These are phyloP conservation scores for Bettongia penicillata DNA, from an alignment of 2,113 vertebrate genomes.

Conservation along the genomic window DNA sequence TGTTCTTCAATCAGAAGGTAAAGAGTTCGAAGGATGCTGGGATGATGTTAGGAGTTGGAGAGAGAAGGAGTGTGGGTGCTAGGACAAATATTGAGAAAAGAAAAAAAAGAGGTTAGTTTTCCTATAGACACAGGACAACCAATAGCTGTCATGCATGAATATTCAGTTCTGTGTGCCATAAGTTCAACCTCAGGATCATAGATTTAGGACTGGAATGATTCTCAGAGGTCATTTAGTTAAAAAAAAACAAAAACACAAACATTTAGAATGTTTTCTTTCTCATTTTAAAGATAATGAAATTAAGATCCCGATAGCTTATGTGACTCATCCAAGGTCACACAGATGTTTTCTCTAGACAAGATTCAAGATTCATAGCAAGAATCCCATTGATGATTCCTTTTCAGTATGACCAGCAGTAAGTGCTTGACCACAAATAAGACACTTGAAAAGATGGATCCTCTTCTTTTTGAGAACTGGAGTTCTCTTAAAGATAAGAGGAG, in stretches of 20 bases:
- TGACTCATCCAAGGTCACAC: background rate
- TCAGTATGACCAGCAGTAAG: background rate
- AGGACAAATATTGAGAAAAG: background rate
- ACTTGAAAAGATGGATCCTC: background rate
- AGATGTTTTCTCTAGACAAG: background rate
- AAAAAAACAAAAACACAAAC: too few relatives aligned
- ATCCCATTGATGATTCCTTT: background rate
- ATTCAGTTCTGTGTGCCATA: background rate
- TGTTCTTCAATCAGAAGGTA: background rate
- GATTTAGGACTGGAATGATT: background rate
- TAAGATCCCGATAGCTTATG: background rate
- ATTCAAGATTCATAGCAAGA: conserved; percentile 33
- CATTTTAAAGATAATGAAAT: background rate
- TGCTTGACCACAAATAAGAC: background rate
- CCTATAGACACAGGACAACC: background rate
- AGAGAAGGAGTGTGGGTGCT: background rate
- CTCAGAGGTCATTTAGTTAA: background rate
- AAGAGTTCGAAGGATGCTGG: background rate
- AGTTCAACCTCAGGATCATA: background rate
- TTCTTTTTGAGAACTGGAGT: background rate
- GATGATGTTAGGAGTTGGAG: background rate
- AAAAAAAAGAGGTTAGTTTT: background rate
- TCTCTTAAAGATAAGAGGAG: background rate
- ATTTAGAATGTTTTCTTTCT: background rate
- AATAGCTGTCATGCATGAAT: background rate